Evolutionary conservation across 2,888 invertebrate genomes (phyloP), one percentile per base, ranked within the genome.

Genomic region (Isoperla grammatica): DNA sequence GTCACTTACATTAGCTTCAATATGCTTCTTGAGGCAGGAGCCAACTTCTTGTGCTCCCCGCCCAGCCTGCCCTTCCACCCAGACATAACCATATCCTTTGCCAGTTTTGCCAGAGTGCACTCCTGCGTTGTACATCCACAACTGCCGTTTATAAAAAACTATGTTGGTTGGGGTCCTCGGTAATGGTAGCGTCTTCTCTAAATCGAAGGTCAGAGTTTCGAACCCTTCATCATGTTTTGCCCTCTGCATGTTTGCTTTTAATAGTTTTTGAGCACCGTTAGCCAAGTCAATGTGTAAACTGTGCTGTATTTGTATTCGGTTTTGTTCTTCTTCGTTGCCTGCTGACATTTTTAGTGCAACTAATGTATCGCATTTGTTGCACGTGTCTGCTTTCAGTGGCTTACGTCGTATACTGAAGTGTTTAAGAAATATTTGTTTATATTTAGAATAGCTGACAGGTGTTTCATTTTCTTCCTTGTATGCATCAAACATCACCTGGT

Each of bases 131-230:
- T 29, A 29, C 29, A 29, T 6, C 29, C 29, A 29, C 66, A 70
- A 60, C 48, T 67, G 68, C 12, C 69, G 39, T 59, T 69, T 69
- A 58, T 69, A 69, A 57, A 62, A 68, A 9, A 68, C 57, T 11
- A 68, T 60, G 48, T 63, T 66, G 12, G 67, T 67, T 6, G 68
- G 66, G 13, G 69, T 68, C 1, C 64, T 17, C 15, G 68, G 66
- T 8, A 67, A 59, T 23, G 64, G 65, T 22, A 69, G 58, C 3
- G 67, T 67, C 64, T 68, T 67, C 48, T 68, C 54, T 46, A 69
- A 56, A 65, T 70, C 66, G 57, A 65, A 67, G 6, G 63, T 61
- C 4, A 66, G 42, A 19, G 48, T 56, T 59, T 65, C 64, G 11
- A 49, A 17, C 12, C 54, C 19, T 13, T 60, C 40, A 20, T 56